Percentiles rank a stretch among this genome's conserved stretches.
phyloP scores from a whole-genome alignment of 2,888 invertebrate genomes.

The Pocota personata region DNA sequence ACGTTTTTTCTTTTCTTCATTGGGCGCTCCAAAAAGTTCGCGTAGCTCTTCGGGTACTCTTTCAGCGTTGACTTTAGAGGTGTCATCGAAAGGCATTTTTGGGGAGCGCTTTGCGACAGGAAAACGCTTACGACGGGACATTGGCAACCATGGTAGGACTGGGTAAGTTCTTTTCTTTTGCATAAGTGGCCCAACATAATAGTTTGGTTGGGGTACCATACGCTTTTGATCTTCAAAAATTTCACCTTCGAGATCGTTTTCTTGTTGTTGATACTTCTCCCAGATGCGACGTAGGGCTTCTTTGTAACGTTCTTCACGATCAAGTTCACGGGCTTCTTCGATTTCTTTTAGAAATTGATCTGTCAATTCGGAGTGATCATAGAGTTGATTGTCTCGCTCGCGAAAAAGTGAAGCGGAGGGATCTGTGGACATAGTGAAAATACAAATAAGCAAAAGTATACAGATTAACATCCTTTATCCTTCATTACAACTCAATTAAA shows the following conservation, averaged over 20 bases:
- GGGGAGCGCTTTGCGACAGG: slow-evolving; percentile 88
- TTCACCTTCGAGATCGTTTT: slow-evolving; percentile 80
- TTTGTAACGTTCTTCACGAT: slow-evolving; percentile 80
- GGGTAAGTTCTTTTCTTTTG: slow-evolving; percentile 81
- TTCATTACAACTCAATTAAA: too few relatives aligned
- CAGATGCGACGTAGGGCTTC: slow-evolving; percentile 80
- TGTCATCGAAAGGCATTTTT: slow-evolving; percentile 78
- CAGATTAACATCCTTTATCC: too few relatives aligned
- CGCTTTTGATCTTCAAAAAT: slow-evolving; percentile 80
- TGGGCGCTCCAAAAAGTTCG: slow-evolving; percentile 85
- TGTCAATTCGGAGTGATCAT: slow-evolving; percentile 78
- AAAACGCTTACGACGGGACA: slow-evolving; percentile 85
- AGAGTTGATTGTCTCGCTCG: slow-evolving; percentile 78
- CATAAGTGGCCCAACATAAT: slow-evolving; percentile 77
- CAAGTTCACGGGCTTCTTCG: slow-evolving; percentile 80
- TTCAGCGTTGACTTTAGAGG: slow-evolving; percentile 85
- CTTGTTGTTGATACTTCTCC: slow-evolving; percentile 81
- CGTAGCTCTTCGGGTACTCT: slow-evolving; percentile 88
- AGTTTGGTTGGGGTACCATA: slow-evolving; percentile 78
- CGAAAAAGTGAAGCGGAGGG: slow-evolving; percentile 78
- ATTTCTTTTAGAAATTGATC: slow-evolving; percentile 82
- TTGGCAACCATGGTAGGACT: slow-evolving; percentile 82
- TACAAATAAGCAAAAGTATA: neutral
- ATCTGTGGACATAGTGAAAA: slow-evolving; percentile 68
- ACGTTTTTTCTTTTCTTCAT: slow-evolving; percentile 84